These are phyloP conservation scores for Philereme transversata DNA, from an alignment of 2,888 invertebrate genomes.

Conservation along the genomic window DNA sequence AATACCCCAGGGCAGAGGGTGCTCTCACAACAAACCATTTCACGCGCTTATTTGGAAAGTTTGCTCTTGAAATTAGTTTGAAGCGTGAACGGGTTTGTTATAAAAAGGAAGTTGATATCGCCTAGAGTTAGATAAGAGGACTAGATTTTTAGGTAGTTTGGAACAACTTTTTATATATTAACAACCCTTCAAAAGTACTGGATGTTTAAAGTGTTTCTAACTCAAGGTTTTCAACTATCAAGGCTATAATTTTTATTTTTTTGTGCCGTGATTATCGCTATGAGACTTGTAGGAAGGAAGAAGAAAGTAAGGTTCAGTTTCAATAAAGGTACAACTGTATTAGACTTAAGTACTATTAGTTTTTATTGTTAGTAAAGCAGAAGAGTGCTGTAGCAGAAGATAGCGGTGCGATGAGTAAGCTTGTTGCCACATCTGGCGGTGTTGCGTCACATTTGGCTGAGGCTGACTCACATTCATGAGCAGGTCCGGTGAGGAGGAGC, in stretches of 20 bases:
- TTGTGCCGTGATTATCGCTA: background rate
- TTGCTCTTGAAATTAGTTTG: slow-evolving; percentile 59
- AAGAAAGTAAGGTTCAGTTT: slow-evolving; percentile 5
- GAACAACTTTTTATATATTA: background rate
- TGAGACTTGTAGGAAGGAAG: background rate
- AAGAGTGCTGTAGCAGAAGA: slow-evolving; percentile 1
- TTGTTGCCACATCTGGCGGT: slow-evolving; percentile 23
- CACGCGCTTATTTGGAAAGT: slow-evolving; percentile 63
- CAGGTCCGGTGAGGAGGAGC: slow-evolving; percentile 79
- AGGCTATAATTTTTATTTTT: background rate
- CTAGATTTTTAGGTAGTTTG: background rate
- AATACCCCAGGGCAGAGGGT: slow-evolving; percentile 59
- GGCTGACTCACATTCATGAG: slow-evolving; percentile 82
- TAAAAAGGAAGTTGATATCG: too few relatives aligned
- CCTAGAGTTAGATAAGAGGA: background rate
- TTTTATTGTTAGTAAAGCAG: slow-evolving; percentile 26
- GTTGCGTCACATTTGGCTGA: slow-evolving; percentile 2
- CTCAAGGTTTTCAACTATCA: background rate
- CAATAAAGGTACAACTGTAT: slow-evolving; percentile 10
- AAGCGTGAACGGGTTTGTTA: slow-evolving; percentile 50
- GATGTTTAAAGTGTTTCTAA: background rate
- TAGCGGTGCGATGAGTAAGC: slow-evolving; percentile 25
- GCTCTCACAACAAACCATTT: slow-evolving; percentile 63
- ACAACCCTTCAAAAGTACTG: background rate
- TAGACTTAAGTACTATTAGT: slow-evolving; percentile 5